Percentiles rank a stretch among this genome's conserved stretches.
Evolutionary conservation across 1,140 invertebrate species (phyloP).

Genomic region (Pristionchus pacificus): DNA sequence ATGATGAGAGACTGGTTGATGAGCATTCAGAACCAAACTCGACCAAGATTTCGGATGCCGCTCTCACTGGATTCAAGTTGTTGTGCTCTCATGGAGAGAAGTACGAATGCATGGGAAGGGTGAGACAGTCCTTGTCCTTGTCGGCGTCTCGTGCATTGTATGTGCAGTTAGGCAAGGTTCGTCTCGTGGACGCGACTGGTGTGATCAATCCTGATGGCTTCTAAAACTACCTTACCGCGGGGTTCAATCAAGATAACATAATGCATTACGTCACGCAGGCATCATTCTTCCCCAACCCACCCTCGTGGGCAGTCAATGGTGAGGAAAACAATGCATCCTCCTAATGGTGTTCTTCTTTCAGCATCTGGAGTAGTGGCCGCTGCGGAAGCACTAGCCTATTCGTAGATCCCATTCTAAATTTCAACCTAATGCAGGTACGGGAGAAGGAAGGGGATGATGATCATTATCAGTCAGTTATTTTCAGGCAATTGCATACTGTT

Average conservation of each 20-base stretch:
- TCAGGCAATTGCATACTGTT: slow-evolving; percentile 75
- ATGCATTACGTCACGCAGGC: slow-evolving; percentile 80
- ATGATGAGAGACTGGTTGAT: too few relatives aligned
- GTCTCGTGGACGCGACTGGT: slow-evolving; percentile 79
- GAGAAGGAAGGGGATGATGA: background rate
- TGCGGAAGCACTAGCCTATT: slow-evolving; percentile 81
- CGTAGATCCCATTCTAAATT: slow-evolving; percentile 90
- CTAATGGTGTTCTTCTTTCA: too few relatives aligned
- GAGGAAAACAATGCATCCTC: slow-evolving; percentile 63
- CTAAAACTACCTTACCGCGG: slow-evolving; percentile 95
- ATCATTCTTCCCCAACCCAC: slow-evolving; percentile 65
- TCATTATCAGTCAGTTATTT: slow-evolving; percentile 47
- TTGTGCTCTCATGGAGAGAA: too few relatives aligned
- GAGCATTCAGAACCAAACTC: slow-evolving; percentile 57
- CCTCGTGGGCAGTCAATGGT: slow-evolving; percentile 72
- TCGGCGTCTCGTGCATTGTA: too few relatives aligned
- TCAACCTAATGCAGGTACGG: slow-evolving; percentile 63
- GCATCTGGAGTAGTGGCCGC: slow-evolving; percentile 77
- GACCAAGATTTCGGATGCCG: too few relatives aligned
- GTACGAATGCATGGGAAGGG: too few relatives aligned
- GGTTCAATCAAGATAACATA: slow-evolving; percentile 74
- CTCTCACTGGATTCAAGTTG: too few relatives aligned
- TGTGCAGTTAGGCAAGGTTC: slow-evolving; percentile 61
- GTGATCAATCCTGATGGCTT: slow-evolving; percentile 93
- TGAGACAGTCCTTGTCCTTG: too few relatives aligned